These are phyloP conservation scores for Argopecten irradians DNA, from an alignment of 1,140 invertebrate species.

Conservation along the genomic window DNA sequence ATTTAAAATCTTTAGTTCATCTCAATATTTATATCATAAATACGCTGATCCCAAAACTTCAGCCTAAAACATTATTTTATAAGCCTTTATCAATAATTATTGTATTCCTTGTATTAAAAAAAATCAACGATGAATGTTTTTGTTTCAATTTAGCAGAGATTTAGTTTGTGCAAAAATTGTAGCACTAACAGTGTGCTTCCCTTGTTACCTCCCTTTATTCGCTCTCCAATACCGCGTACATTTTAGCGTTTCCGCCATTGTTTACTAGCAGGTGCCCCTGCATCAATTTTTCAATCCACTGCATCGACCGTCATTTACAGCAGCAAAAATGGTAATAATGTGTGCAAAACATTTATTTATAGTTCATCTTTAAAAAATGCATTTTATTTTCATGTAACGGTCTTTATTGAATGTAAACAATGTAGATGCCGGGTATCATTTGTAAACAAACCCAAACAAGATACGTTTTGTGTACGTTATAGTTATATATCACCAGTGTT, in stretches of 20 bases:
- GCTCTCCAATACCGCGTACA: neutral
- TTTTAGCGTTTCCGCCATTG: constrained; percentile 14
- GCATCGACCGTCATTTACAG: constrained; percentile 38
- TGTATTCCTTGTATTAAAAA: no score
- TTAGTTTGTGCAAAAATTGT: no score
- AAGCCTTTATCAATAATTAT: no score
- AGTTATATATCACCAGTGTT: neutral
- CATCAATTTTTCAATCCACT: constrained; percentile 40
- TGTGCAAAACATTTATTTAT: neutral
- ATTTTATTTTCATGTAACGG: neutral
- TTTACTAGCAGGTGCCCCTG: neutral
- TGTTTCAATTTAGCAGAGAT: no score
- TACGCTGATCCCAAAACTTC: no score
- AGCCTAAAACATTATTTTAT: no score
- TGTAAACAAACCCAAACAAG: neutral
- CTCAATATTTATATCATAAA: no score
- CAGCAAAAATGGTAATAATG: constrained; percentile 23
- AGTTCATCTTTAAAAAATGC: neutral
- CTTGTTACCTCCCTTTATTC: neutral
- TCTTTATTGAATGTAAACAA: neutral
- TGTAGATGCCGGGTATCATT: neutral
- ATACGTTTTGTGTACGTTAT: neutral
- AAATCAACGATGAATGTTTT: no score
- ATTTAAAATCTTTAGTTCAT: no score
- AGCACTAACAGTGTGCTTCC: no score